These are phyloP conservation scores for Tursiops truncatus DNA, from an alignment of 2,113 vertebrate genomes.

Conservation along the genomic window DNA sequence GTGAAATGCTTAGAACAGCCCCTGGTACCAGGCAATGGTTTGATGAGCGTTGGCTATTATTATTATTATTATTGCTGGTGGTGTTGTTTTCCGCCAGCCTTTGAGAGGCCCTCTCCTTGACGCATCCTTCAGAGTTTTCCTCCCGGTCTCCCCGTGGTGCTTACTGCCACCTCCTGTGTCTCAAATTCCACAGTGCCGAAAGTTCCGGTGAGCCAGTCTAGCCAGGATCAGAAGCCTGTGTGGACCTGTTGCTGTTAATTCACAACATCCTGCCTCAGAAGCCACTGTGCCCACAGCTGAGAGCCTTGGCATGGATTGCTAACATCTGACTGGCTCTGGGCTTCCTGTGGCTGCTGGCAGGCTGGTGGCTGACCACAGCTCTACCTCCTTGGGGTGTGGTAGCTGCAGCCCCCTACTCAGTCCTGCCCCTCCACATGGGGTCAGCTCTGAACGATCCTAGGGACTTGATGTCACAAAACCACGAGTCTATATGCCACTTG, in stretches of 20 bases:
- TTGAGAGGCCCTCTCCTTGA: background rate
- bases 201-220: background rate
- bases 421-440: no score
- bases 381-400: background rate
- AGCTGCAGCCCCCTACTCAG: background rate
- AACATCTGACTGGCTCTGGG: background rate
- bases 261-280: background rate
- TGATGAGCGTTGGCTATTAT: background rate
- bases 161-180: background rate
- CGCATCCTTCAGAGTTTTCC: accelerated
- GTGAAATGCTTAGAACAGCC: background rate
- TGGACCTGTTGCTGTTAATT: accelerated
- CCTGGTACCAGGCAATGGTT: background rate
- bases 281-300: background rate
- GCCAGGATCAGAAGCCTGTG: background rate
- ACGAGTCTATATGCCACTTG: no score
- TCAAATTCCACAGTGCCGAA: background rate
- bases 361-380: background rate
- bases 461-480: background rate
- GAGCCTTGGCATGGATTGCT: background rate
- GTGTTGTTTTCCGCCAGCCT: accelerated
- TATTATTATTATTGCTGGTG: background rate
- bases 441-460: accelerated
- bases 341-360: background rate
- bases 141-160: no score